Percentiles rank a stretch among this genome's conserved stretches.
Conservation (phyloP, 1,140 invertebrate genomes). For the Lepidurus couesii region DNA sequence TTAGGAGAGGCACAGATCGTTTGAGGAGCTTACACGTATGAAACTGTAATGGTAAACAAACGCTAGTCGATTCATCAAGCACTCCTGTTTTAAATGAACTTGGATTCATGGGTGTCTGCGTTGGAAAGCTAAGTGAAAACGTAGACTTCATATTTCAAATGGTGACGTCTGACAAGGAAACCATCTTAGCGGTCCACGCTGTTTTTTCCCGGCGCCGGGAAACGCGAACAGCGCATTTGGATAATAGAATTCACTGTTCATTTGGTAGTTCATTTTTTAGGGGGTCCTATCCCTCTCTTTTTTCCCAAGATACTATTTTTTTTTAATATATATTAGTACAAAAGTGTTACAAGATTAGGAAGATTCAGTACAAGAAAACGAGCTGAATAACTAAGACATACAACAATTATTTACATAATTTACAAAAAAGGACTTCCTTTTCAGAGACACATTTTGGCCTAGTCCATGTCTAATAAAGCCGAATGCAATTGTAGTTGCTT, state of each 20-base stretch:
- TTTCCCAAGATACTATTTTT: neutral
- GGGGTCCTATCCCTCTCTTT: neutral
- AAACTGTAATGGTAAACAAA: too few species aligned
- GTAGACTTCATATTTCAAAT: neutral
- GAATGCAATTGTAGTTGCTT: too few species aligned
- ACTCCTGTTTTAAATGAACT: neutral
- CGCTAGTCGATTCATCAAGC: neutral
- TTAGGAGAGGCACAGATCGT: too few species aligned
- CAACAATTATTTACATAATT: too few species aligned
- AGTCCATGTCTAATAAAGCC: too few species aligned
- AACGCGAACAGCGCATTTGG: neutral
- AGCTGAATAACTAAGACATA: too few species aligned
- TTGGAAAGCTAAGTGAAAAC: neutral
- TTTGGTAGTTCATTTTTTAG: neutral
- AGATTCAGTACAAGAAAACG: too few species aligned
- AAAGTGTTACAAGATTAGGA: too few species aligned
- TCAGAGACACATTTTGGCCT: too few species aligned
- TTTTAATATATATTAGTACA: too few species aligned
- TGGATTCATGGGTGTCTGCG: neutral
- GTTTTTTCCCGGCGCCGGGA: neutral
- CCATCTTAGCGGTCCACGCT: neutral
- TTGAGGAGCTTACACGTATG: too few species aligned
- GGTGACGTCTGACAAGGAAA: neutral
- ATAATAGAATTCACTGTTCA: neutral
- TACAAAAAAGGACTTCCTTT: too few species aligned